Evolutionary conservation across 2,113 vertebrate genomes (phyloP), one percentile per base, ranked within the genome.

Genomic region (Tragelaphus strepsiceros): DNA sequence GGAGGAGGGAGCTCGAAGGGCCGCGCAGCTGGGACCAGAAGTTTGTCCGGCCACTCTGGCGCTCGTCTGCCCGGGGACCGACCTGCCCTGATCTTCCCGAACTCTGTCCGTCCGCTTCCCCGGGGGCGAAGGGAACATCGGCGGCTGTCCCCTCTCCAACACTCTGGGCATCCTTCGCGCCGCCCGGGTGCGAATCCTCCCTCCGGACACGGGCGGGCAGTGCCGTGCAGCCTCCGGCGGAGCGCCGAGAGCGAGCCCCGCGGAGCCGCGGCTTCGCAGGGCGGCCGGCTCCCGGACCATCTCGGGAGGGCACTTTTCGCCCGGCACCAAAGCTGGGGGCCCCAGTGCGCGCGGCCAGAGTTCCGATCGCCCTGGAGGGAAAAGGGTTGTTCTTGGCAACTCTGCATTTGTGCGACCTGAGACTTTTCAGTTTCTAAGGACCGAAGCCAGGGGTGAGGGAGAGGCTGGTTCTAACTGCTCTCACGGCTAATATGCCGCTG

Each of bases 381-480:
- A 74, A 87, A 82, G 46, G 61, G 53, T 62, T 95, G 85, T 22
- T 93, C 77, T 24, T 35, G 46, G 30, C 80, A 82, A 88, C 87
- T 96, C 71, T 11, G 21, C 61, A 1, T 80, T 54, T 24, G 71
- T 39, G 95, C 11, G 77, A 93, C 61, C 86, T 0, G 39, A 88
- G 95, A 93, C 87, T 91, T 95, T 39, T 46, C 82, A 2, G 51
- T 59, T 77, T 92, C 39, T 85, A n/a, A 90, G 88, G 35, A 81
- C 92, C 8, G 46, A 95, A 77, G 78, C 67, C 56, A 5, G 22
- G 39, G 46, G 3, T 24, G 14, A 0, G 16, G 30, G 43, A 82
- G 78, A 88, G 21, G 28, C 43, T 2, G 24, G 2, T 11, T 16
- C 30, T 1, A 16, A 30, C 19, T 4, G 4, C 77, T 14, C 43